Evolutionary conservation across 2,797 vertebrate species (phyloP), one percentile per base, ranked within the genome.

Genomic region (Danio jaintianensis): DNA sequence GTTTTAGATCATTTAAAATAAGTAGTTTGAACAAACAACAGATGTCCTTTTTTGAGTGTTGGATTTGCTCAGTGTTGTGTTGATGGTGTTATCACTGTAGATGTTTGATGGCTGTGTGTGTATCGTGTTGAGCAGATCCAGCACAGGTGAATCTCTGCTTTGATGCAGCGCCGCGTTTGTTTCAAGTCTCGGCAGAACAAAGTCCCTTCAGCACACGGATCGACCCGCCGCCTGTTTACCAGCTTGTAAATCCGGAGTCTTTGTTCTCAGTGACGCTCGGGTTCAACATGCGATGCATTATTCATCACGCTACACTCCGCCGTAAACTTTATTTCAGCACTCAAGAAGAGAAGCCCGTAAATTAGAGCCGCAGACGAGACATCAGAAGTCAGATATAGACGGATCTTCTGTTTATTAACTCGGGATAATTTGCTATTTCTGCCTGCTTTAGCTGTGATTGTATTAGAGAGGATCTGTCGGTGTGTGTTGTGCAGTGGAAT

Each of bases 241-340:
- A 79, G 50, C 78, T 78, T 67, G 82, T 76, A 64, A 55, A 64
- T 53, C 74, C 53, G 7, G 7, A 40, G 48, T 66, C 61, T 64
- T 64, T 76, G 36, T 76, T 76, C 61, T 43, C 38, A 0, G 38
- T 64, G 74, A 64, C 62, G 48, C 75, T 68, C 5, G 73, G 78
- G 83, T 3, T 29, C 81, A 88, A 86, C 84, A 83, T 63, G 77
- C 74, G 82, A 77, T 91, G 85, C 89, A 93, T 92, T 88, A 92
- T 90, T 92, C 87, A 93, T 82, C 79, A 79, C 50, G 85, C 69
- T 53, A 52, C 56, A 75, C 87, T 62, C 85, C 42, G n/a, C n/a
- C 82, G 76, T 81, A 83, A 82, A 89, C 85, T 47, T 70, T 71
- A 40, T 42, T n/a, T 84, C 12, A 88, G 84, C 84, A n/a, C n/a